A percentile compares a stretch with the other conserved stretches of the same genome.
Evolutionary conservation across 2,888 invertebrate genomes (phyloP).

Genomic region (Lamproptera curius): DNA sequence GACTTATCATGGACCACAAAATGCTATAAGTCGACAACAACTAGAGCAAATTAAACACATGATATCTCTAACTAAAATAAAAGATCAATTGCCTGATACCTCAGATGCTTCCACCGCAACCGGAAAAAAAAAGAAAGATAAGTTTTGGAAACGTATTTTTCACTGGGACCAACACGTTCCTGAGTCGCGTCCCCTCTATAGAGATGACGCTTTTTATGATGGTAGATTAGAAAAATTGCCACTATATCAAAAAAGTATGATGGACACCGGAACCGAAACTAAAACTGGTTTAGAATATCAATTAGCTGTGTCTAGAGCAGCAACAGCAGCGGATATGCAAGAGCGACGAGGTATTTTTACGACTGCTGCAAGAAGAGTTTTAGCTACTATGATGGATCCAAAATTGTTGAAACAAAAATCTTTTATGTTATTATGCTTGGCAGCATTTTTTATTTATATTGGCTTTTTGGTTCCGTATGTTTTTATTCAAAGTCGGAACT

Average conservation of each 20-base stretch:
- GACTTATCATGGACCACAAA: conserved; percentile 46
- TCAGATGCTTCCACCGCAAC: conserved; percentile 38
- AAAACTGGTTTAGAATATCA: conserved; percentile 68
- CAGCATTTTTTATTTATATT: conserved; percentile 49
- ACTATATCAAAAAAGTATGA: conserved; percentile 57
- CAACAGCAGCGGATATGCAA: conserved; percentile 52
- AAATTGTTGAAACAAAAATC: conserved; percentile 49
- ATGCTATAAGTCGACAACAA: conserved; percentile 51
- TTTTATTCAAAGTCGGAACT: conserved; percentile 52
- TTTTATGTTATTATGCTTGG: conserved; percentile 45
- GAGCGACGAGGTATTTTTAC: conserved; percentile 60
- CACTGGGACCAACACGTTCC: conserved; percentile 58
- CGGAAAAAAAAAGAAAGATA: conserved; percentile 36
- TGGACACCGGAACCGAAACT: conserved; percentile 37
- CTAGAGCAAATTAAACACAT: conserved; percentile 58
- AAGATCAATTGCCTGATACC: conserved; percentile 36
- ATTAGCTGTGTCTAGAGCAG: conserved; percentile 63
- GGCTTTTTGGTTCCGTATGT: conserved; percentile 62
- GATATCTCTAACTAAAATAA: conserved; percentile 45
- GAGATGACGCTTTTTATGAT: conserved; percentile 66
- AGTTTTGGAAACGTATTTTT: conserved; percentile 49
- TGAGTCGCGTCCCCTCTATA: conserved; percentile 62
- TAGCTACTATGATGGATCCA: conserved; percentile 69
- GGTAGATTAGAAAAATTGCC: conserved; percentile 55
- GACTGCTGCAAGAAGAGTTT: conserved; percentile 57